A percentile compares a stretch with the other conserved stretches of the same genome.
Conservation (phyloP, 2,113 vertebrate genomes). For the Macquaria australasica region DNA sequence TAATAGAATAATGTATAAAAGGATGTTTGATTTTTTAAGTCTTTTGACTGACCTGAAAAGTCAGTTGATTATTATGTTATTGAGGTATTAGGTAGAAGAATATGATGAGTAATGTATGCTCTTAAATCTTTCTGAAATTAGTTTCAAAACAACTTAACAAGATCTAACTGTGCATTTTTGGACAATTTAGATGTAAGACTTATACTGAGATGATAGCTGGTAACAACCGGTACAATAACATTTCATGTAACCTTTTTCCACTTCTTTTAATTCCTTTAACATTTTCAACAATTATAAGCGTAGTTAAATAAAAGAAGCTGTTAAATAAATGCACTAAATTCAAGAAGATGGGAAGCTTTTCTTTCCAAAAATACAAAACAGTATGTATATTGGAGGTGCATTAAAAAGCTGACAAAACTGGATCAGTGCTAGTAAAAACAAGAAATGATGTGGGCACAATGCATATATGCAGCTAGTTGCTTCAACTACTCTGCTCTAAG, state of each 20-base stretch:
- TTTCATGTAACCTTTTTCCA: neutral
- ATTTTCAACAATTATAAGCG: neutral
- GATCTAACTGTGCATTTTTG: neutral
- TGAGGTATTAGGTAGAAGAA: neutral
- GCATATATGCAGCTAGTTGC: neutral
- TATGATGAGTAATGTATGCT: neutral
- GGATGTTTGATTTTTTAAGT: neutral
- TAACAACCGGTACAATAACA: too few relatives aligned
- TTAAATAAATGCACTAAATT: neutral
- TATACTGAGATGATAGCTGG: neutral
- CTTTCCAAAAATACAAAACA: neutral
- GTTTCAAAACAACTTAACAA: neutral
- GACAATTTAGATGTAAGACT: neutral
- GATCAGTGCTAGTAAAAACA: neutral
- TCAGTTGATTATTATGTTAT: neutral
- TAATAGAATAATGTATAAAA: neutral
- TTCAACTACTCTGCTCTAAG: conserved; percentile 5
- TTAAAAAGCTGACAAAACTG: conserved; percentile 2
- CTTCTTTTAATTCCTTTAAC: neutral
- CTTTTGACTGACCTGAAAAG: neutral
- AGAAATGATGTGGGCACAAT: neutral
- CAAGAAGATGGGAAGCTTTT: neutral
- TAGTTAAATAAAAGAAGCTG: neutral
- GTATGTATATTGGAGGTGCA: neutral
- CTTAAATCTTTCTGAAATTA: neutral